Percentiles rank a stretch among this genome's conserved stretches.
Conservation (phyloP, 2,888 invertebrate genomes). For the Stenoptilia bipunctidactyla region DNA sequence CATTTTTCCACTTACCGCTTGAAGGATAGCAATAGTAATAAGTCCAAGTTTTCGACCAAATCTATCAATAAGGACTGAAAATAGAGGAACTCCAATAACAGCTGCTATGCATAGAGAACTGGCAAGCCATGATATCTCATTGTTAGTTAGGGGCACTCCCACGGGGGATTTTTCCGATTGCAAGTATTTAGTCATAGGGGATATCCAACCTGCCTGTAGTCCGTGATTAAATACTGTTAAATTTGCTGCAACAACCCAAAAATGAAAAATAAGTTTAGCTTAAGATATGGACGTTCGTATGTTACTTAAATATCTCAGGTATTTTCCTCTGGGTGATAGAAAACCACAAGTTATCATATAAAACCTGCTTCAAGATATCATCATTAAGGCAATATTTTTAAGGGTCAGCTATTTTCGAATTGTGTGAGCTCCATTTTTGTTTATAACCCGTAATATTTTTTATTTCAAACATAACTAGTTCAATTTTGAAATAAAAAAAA, state of each 20-base stretch:
- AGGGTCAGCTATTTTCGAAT: too few relatives aligned
- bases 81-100: slow-evolving; percentile 38
- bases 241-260: slow-evolving; percentile 39
- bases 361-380: too few relatives aligned
- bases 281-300: too few relatives aligned
- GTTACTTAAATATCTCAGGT: too few relatives aligned
- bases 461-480: too few relatives aligned
- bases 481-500: too few relatives aligned
- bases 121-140: slow-evolving; percentile 51
- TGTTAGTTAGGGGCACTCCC: slow-evolving; percentile 36
- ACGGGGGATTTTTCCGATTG: slow-evolving; percentile 35
- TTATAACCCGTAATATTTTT: too few relatives aligned
- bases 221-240: slow-evolving; percentile 47
- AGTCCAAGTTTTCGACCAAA: slow-evolving; percentile 51
- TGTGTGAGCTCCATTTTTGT: too few relatives aligned
- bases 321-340: too few relatives aligned
- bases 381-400: too few relatives aligned
- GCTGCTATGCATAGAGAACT: slow-evolving; percentile 41
- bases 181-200: slow-evolving; percentile 33
- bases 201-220: slow-evolving; percentile 51
- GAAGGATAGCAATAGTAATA: slow-evolving; percentile 52
- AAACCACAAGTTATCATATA: too few relatives aligned
- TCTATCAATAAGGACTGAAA: slow-evolving; percentile 42
- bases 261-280: too few relatives aligned
- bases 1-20: slow-evolving; percentile 53